These are phyloP conservation scores for Spodoptera littoralis DNA, from an alignment of 2,888 invertebrate genomes.

Conservation along the genomic window DNA sequence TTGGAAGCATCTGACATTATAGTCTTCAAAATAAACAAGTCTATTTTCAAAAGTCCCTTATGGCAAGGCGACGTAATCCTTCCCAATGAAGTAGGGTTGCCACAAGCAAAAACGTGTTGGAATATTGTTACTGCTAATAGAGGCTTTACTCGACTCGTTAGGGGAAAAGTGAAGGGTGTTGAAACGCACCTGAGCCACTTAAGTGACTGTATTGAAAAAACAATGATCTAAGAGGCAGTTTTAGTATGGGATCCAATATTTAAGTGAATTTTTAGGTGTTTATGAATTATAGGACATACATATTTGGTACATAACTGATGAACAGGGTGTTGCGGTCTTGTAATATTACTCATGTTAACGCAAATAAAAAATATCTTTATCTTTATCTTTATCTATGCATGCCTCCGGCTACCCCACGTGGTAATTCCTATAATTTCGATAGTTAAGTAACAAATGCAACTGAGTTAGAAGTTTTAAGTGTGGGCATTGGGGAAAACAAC, in stretches of 20 bases:
- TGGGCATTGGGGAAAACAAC: too few species aligned
- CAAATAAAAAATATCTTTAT: too few species aligned
- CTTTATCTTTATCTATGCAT: too few species aligned
- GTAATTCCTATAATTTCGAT: too few species aligned
- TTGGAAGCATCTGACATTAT: neutral
- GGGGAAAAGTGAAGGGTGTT: conserved; percentile 38
- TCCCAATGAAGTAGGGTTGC: conserved; percentile 39
- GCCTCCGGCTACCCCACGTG: too few species aligned
- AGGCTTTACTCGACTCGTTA: conserved; percentile 44
- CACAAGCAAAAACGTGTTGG: conserved; percentile 62
- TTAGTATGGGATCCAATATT: conserved; percentile 6
- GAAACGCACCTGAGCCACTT: conserved; percentile 47
- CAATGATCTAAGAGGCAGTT: conserved; percentile 38
- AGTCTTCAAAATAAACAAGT: conserved; percentile 1
- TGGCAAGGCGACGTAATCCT: conserved; percentile 49
- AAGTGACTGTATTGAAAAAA: conserved; percentile 50
- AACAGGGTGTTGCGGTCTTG: too few species aligned
- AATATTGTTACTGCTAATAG: conserved; percentile 69
- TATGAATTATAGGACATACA: neutral
- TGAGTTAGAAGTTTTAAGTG: too few species aligned
- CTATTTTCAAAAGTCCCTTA: neutral
- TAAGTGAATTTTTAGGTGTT: conserved; percentile 1
- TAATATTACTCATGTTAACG: too few species aligned
- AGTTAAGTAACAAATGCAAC: too few species aligned
- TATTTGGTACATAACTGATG: too few species aligned